phyloP scores from a whole-genome alignment of 1,140 invertebrate genomes.

The Uloborus diversus region DNA sequence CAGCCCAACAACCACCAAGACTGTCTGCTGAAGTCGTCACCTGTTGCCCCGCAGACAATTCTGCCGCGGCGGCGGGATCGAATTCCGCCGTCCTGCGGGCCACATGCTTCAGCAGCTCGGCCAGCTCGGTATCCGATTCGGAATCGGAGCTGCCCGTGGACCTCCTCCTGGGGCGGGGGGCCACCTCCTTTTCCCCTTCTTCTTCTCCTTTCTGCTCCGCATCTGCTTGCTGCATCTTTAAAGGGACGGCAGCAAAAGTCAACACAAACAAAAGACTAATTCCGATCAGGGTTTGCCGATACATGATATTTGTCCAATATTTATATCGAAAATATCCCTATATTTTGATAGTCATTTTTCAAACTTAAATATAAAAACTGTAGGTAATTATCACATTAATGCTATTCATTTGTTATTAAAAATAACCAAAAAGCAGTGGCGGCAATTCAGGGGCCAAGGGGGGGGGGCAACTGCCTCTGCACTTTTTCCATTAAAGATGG shows the following conservation, averaged over 20 bases:
- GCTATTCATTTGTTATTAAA: no score
- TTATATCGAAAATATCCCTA: no score
- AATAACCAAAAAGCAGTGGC: no score
- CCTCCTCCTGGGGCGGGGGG: conserved; percentile 17
- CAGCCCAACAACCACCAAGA: conserved; percentile 40
- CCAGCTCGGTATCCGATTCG: conserved; percentile 60
- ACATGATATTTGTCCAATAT: no score
- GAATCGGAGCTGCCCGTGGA: conserved; percentile 58
- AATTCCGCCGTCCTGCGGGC: conserved; percentile 57
- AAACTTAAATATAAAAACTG: no score
- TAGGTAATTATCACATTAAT: no score
- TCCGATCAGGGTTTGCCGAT: no score
- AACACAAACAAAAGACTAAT: neutral
- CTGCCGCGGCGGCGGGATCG: conserved; percentile 36
- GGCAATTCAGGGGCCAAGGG: no score
- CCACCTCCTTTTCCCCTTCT: neutral
- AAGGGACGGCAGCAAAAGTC: conserved; percentile 24
- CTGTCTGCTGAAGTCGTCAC: conserved; percentile 8
- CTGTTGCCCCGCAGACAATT: conserved; percentile 35
- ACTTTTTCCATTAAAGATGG: no score
- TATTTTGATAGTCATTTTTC: no score
- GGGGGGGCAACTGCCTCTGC: no score
- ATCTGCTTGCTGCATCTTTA: conserved; percentile 34
- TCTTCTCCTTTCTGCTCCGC: neutral
- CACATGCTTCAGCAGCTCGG: conserved; percentile 59